phyloP scores from a whole-genome alignment of 2,113 vertebrate species.

The Grammomys surdaster region DNA sequence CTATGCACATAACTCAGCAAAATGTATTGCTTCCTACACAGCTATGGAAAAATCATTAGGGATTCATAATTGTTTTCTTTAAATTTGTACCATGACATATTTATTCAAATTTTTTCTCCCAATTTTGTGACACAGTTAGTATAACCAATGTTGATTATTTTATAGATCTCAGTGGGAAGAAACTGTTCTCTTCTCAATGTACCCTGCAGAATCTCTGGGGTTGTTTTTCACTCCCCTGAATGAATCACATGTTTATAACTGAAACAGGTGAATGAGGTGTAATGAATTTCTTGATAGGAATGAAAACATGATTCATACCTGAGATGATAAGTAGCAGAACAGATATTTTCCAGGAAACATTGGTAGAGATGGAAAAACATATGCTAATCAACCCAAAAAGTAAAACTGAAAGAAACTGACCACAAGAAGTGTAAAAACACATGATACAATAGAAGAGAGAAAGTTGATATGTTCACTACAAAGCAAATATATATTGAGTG shows the following conservation, averaged over 20 bases:
- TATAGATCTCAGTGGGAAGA: neutral
- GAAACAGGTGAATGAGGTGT: neutral
- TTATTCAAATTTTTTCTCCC: neutral
- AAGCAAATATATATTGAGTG: neutral
- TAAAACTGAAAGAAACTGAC: neutral
- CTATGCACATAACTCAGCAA: neutral
- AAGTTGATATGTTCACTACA: too few species aligned
- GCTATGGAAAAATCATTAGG: neutral
- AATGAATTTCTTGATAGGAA: neutral
- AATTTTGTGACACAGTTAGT: neutral
- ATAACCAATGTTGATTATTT: neutral
- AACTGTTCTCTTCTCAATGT: neutral
- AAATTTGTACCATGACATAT: neutral
- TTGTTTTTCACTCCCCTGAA: neutral
- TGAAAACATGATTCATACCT: neutral
- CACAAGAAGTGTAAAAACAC: fast-evolving
- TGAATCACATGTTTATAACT: neutral
- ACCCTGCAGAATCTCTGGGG: neutral
- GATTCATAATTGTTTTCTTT: neutral
- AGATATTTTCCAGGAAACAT: neutral
- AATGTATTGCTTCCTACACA: neutral
- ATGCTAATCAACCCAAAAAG: neutral
- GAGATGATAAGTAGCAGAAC: neutral
- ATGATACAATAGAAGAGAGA: neutral
- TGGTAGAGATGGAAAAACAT: neutral